phyloP scores from a whole-genome alignment of 2,888 invertebrate species.

The Drosophila fungiperda region DNA sequence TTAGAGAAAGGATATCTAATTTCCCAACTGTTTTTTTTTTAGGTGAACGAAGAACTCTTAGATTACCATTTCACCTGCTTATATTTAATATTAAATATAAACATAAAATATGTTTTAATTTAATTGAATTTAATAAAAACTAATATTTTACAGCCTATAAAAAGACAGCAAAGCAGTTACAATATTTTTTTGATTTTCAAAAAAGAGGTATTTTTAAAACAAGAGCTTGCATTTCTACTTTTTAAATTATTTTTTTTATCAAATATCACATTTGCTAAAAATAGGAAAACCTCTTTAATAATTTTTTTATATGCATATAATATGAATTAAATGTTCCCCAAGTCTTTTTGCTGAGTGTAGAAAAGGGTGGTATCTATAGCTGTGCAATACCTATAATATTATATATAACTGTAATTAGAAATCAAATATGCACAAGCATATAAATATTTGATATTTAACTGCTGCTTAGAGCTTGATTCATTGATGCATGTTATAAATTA shows the following conservation, averaged over 20 bases:
- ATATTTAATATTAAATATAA: background rate
- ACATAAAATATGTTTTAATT: background rate
- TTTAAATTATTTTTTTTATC: background rate
- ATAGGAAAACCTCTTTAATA: background rate
- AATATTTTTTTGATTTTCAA: no score
- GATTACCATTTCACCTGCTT: background rate
- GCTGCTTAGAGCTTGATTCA: background rate
- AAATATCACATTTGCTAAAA: background rate
- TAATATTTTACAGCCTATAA: background rate
- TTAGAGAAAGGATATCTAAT: background rate
- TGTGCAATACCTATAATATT: background rate
- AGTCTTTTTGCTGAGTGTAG: background rate
- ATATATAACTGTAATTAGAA: background rate
- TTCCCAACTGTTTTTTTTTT: background rate
- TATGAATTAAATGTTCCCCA: background rate
- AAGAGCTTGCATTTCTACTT: background rate
- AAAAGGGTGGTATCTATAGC: background rate
- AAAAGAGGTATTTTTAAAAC: no score
- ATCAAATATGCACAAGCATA: background rate
- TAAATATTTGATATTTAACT: background rate
- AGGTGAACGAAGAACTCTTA: background rate
- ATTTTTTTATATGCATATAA: background rate
- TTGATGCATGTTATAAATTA: slow-evolving; percentile 27
- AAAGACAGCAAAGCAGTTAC: no score
- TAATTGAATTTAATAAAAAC: no score